Percentiles rank a stretch among this genome's conserved stretches.
Evolutionary conservation across 1,140 invertebrate species (phyloP).

Genomic region (Achatina immaculata): DNA sequence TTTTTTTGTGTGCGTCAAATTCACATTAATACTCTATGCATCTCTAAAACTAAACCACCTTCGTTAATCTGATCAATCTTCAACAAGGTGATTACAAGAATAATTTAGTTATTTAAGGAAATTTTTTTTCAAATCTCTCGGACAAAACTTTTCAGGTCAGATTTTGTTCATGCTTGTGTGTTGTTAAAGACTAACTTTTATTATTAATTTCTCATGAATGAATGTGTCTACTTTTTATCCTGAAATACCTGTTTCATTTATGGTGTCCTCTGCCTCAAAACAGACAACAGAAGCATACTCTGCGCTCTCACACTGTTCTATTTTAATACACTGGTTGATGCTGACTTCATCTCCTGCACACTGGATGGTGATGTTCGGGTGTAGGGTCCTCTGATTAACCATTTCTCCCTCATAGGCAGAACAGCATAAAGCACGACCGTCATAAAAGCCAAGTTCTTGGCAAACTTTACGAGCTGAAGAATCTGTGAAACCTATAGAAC

Average conservation of each 20-base stretch:
- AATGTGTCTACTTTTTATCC: not conserved
- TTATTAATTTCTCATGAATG: too few species aligned
- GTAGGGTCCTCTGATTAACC: not conserved
- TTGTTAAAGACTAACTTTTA: too few species aligned
- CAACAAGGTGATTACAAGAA: too few species aligned
- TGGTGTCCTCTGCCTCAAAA: slow-evolving; percentile 22
- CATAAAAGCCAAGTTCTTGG: slow-evolving; percentile 49
- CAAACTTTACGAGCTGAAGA: slow-evolving; percentile 52
- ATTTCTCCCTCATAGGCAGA: slow-evolving; percentile 49
- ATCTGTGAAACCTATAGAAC: slow-evolving; percentile 57
- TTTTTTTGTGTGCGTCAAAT: too few species aligned
- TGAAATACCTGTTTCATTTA: slow-evolving; percentile 32
- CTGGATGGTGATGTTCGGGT: slow-evolving; percentile 47
- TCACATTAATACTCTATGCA: too few species aligned
- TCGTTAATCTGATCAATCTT: too few species aligned
- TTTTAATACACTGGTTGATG: slow-evolving; percentile 46
- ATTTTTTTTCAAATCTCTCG: too few species aligned
- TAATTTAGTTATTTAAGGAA: too few species aligned
- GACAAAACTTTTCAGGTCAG: too few species aligned
- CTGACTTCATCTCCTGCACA: slow-evolving; percentile 48
- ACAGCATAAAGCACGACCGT: slow-evolving; percentile 54
- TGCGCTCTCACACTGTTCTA: slow-evolving; percentile 43
- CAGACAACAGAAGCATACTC: slow-evolving; percentile 58
- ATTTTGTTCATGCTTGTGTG: too few species aligned
- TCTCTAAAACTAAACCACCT: too few species aligned